Evolutionary conservation across 2,888 invertebrate species (phyloP), one percentile per base, ranked within the genome.

Genomic region (Suillia variegata): DNA sequence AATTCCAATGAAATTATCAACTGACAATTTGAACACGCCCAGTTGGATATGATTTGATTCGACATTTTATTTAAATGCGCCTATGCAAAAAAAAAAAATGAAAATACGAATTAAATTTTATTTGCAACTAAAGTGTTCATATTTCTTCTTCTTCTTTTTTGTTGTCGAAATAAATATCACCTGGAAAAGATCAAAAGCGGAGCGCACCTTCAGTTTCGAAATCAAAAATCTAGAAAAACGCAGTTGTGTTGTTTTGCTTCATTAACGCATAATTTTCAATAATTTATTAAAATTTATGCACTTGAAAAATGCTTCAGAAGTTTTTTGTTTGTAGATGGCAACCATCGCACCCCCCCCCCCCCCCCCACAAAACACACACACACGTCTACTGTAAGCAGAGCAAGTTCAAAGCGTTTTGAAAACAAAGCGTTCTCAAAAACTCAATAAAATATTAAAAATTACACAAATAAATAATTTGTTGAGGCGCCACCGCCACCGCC

Each of bases 401-500:
- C n/a, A 65, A 74, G 73, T 76, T 74, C 74, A 74, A 74, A 74
- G 74, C 63, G 62, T 58, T 65, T 62, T 50, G 10, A 51, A 45
- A 45, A 2, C 34, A 49, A 49, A n/a, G n/a, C 18, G 18, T 48
- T 38, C 33, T 10, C 33, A 34, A 42, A 42, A 54, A 20, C 13
- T 63, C 63, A 66, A 71, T 70, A 73, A 76, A 76, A 71, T 76
- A 77, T 77, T 75, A 76, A 70, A 73, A 76, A 77, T 74, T 72
- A 69, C 60, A 62, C 55, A 57, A 63, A 70, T 58, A 66, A 68
- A 67, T 68, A 66, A 69, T 66, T 62, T 56, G 64, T 57, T 59
- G 45, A 62, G 72, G 71, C 71, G 71, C 71, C 71, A 65, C 61
- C 64, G 64, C 62, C n/a, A 38, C 49, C 18, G 54, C 55, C 33